phyloP scores from a whole-genome alignment of 2,113 vertebrate species.

The Halichoeres trimaculatus region DNA sequence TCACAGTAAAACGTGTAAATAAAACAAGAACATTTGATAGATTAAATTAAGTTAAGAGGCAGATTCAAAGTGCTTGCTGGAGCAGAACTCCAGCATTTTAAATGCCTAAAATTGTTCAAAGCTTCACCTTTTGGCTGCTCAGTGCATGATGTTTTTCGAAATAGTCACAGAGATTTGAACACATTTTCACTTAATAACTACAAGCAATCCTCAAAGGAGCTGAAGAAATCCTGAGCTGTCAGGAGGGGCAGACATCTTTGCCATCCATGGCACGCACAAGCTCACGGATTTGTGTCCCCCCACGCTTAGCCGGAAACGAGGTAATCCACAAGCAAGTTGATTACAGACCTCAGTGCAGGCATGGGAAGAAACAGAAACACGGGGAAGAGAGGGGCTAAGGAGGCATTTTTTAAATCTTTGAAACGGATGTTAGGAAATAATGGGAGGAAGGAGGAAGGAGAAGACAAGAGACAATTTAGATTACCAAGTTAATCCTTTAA shows the following conservation, averaged over 20 bases:
- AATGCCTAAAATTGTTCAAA: conserved; percentile 49
- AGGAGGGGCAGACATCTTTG: conserved; percentile 58
- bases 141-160: conserved; percentile 38
- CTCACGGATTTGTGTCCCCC: conserved; percentile 69
- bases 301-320: conserved; percentile 68
- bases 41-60: conserved; percentile 30
- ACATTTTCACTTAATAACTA: conserved; percentile 69
- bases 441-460: conserved; percentile 48
- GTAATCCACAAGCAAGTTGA: conserved; percentile 75
- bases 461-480: conserved; percentile 81
- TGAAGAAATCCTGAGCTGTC: conserved; percentile 46
- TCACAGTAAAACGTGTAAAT: conserved; percentile 4
- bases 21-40: conserved; percentile 23
- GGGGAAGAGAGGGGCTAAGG: conserved; percentile 12
- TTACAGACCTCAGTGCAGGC: conserved; percentile 55
- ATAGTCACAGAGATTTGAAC: conserved; percentile 62
- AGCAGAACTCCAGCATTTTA: conserved; percentile 31
- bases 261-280: conserved; percentile 60
- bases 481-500: conserved; percentile 84
- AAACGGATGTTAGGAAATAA: conserved; percentile 70
- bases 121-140: conserved; percentile 60
- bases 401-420: conserved; percentile 65
- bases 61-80: conserved; percentile 31
- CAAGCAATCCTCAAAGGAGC: conserved; percentile 63
- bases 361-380: conserved; percentile 34